Base-by-base conservation (phyloP, 2,888 invertebrate species). In the Alloplasta piceator region DNA sequence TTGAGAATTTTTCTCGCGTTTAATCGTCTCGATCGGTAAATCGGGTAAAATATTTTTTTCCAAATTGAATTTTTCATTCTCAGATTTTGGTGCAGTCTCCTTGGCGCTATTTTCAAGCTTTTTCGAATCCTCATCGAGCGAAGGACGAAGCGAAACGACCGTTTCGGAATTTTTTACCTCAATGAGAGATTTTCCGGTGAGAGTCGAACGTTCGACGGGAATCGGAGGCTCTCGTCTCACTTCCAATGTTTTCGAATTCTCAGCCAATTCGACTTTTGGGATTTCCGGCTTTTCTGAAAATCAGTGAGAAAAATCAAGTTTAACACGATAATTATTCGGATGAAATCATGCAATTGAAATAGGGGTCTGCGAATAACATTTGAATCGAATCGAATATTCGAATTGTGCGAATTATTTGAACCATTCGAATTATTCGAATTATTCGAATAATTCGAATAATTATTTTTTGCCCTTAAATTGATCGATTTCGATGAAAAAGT, bases 61-160 rank as follows among this genome's bases (percentile, higher is more conserved):
- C 50, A 14, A 50, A 89, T 90, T 6, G 87, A 86, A 14, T 92
- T 93, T 83, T 94, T 94, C 46, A 87, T 85, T 79, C 58, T 73
- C 67, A 4, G 38, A 38, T 81, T 93, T 93, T 1, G 93, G 93
- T n/a, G 93, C 93, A 0, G 93, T 91, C 0, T 93, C 93, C 7
- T 87, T 85, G 2, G 87, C 84, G 7, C 91, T 88, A 55, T 89
- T 89, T 3, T n/a, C 12, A 5, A 16, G 86, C 83, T 50, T 86
- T 38, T 75, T 83, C 75, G 12, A 3, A 14, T 52, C 52, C 14
- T 52, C 43, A 10, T 52, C 52, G 52, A 52, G 12, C 52, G 14
- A 12, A 6, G 43, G 16, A 16, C 41, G 61, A 12, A 63, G 14
- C 14, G 16, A 43, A 0, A 41, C 36, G 9, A n/a, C 85, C 84